Evolutionary conservation across 2,113 vertebrate species (phyloP), one percentile per base, ranked within the genome.

Genomic region (Edolisoma coerulescens): DNA sequence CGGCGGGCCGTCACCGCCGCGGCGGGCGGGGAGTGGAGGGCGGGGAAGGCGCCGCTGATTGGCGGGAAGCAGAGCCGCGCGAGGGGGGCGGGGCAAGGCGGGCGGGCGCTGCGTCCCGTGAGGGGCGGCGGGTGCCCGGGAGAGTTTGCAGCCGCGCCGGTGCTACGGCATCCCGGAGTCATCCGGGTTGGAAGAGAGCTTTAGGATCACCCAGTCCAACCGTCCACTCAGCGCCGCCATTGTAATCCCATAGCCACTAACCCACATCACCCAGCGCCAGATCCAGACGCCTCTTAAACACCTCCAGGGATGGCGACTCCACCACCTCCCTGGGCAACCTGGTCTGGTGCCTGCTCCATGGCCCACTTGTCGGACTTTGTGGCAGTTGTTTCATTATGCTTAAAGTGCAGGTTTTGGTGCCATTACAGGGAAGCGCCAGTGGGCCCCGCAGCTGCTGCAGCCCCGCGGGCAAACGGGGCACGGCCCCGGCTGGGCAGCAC

Each of bases 121-220:
- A 59, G 94, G 87, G 49, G 44, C 39, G n/a, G 57, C 12, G 32
- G 7, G 11, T 6, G 39, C 6, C 13, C 11, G 10, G 32, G 17
- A 1, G 19, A 5, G 13, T 0, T 17, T 2, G 1, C 6, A 1
- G 24, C 2, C 0, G 2, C 1, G 30, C 4, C 23, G 28, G 21
- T 20, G 64, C 16, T 4, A 0, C 19, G 0, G 45, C 15, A 3
- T 8, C 7, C 1, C 28, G 13, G 56, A 8, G 3, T 17, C n/a
- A 16, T 8, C 17, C 11, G 19, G 13, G 2, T 3, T 16, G 52
- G 39, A 26, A 14, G 8, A 59, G 27, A 15, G 9, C 13, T 26
- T 3, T 12, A 11, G 11, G 11, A 3, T n/a, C n/a, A 6, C 21
- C 6, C 20, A 5, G 28, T 17, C 22, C 52, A 18, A 1, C 23